A percentile compares a stretch with the other conserved stretches of the same genome.
Conservation (phyloP, 2,888 invertebrate species). For the Biston betularia region DNA sequence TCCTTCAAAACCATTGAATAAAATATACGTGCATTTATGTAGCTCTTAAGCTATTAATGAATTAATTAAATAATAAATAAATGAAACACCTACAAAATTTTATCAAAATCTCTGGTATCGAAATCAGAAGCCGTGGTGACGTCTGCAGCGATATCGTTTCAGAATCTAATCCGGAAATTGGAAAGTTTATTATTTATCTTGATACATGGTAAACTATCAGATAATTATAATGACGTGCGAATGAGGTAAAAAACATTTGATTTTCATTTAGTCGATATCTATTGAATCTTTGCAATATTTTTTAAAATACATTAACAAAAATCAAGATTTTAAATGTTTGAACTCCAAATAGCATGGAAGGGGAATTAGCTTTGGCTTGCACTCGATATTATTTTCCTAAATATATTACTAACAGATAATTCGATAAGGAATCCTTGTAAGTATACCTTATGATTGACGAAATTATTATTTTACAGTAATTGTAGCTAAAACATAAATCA, state of each 20-base stretch:
- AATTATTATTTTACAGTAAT: not conserved
- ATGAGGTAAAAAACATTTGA: not conserved
- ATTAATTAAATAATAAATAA: no score
- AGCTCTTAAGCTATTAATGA: no score
- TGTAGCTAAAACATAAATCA: constrained; percentile 4
- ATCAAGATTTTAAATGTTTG: no score
- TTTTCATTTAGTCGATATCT: no score
- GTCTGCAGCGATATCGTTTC: constrained; percentile 4
- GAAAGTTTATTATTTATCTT: constrained; percentile 9
- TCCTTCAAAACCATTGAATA: no score
- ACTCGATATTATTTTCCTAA: no score
- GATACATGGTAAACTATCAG: not conserved
- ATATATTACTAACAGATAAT: not conserved
- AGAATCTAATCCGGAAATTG: constrained; percentile 13
- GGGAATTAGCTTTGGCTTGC: no score
- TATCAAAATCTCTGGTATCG: not conserved
- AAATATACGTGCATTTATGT: no score
- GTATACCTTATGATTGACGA: not conserved
- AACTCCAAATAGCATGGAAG: no score
- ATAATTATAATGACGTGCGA: not conserved
- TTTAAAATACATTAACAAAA: no score
- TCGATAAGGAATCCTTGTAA: not conserved
- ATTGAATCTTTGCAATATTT: no score
- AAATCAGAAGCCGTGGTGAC: not conserved
- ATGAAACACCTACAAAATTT: not conserved